These are phyloP conservation scores for Orthosia cruda DNA, from an alignment of 2,888 invertebrate species.

Conservation along the genomic window DNA sequence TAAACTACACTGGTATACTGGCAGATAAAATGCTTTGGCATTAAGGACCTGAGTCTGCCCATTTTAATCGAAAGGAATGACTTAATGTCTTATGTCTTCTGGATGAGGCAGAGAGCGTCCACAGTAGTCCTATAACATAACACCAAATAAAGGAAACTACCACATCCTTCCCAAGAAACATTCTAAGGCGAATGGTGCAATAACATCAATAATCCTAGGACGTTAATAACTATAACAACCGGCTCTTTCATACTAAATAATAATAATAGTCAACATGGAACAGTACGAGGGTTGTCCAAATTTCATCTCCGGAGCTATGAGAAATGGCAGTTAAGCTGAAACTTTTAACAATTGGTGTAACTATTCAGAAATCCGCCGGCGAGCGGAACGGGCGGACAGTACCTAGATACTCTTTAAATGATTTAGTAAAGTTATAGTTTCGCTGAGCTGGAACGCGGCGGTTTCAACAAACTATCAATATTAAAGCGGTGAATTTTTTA, in stretches of 20 bases:
- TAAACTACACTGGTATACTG: too few relatives aligned
- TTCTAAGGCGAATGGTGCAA: conserved; percentile 35
- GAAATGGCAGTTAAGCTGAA: conserved; percentile 70
- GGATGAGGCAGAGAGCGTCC: too few relatives aligned
- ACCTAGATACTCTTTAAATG: conserved; percentile 66
- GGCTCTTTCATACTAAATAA: conserved; percentile 67
- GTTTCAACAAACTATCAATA: conserved; percentile 58
- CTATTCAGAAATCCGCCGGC: conserved; percentile 66
- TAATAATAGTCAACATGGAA: conserved; percentile 68
- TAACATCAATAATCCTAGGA: conserved; percentile 61
- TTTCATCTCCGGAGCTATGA: conserved; percentile 74
- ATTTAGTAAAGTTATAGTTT: conserved; percentile 69
- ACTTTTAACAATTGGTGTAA: conserved; percentile 74
- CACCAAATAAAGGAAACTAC: conserved; percentile 23
- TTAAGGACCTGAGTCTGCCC: too few relatives aligned
- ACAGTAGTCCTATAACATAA: not conserved
- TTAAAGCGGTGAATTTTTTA: conserved; percentile 49
- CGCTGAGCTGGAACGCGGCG: conserved; percentile 29
- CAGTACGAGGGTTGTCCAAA: conserved; percentile 70
- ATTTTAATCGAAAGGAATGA: too few relatives aligned
- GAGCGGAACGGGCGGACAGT: conserved; percentile 49
- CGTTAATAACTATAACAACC: conserved; percentile 55
- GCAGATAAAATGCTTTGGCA: too few relatives aligned
- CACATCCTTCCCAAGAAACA: conserved; percentile 5
- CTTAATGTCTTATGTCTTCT: too few relatives aligned